These are phyloP conservation scores for Chelon labrosus DNA, from an alignment of 2,797 vertebrate species.

Conservation along the genomic window DNA sequence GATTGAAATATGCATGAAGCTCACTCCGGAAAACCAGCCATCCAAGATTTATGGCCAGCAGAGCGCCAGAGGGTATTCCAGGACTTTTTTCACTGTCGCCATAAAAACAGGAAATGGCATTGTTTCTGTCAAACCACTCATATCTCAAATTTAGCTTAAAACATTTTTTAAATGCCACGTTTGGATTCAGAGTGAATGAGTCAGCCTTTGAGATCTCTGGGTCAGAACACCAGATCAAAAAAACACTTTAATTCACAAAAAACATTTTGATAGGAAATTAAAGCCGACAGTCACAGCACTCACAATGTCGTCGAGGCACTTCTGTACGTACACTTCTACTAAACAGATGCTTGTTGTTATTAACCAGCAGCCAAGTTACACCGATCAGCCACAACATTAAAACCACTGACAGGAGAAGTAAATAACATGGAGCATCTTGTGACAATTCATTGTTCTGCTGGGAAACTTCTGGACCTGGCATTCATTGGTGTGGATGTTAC, in stretches of 20 bases:
- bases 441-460: too few species aligned
- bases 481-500: too few species aligned
- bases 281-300: not conserved
- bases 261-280: conserved; percentile 16
- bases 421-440: too few species aligned
- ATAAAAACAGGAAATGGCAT: conserved; percentile 23
- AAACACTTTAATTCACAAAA: not conserved
- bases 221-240: not conserved
- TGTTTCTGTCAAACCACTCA: conserved; percentile 12
- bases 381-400: too few species aligned
- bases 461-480: too few species aligned
- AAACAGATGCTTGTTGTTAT: conserved; percentile 26
- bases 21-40: conserved; percentile 43
- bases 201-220: conserved; percentile 2
- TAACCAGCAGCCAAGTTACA: not conserved
- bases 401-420: too few species aligned
- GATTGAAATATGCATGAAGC: conserved; percentile 70
- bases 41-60: conserved; percentile 60
- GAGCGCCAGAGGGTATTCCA: conserved; percentile 22
- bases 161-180: conserved; percentile 6
- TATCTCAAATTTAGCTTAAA: conserved; percentile 11
- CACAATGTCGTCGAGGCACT: not conserved
- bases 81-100: conserved; percentile 8
- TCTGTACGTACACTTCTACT: not conserved
- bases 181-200: conserved; percentile 8